A percentile compares a stretch with the other conserved stretches of the same genome.
Evolutionary conservation across 2,113 vertebrate species (phyloP).

Genomic region (human): GRCh38 chr1:86143001-86143500

Average conservation of each 20-base stretch:
- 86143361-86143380: conserved; percentile 33
- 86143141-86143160: neutral
- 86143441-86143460: neutral
- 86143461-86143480: neutral
- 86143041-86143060: neutral
- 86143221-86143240: neutral
- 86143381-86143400: neutral
- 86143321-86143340: neutral
- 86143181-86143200: neutral
- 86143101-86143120: neutral
- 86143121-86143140: neutral
- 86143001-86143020: neutral
- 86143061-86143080: neutral
- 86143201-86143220: neutral
- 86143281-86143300: neutral
- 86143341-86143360: neutral
- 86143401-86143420: neutral
- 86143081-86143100: neutral
- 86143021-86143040: neutral
- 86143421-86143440: neutral
- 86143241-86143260: neutral
- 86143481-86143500: neutral
- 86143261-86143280: neutral
- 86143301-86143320: neutral
- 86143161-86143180: neutral